A percentile compares a stretch with the other conserved stretches of the same genome.
Conservation (phyloP, 2,888 invertebrate species). For the Epirrhoe alternata region DNA sequence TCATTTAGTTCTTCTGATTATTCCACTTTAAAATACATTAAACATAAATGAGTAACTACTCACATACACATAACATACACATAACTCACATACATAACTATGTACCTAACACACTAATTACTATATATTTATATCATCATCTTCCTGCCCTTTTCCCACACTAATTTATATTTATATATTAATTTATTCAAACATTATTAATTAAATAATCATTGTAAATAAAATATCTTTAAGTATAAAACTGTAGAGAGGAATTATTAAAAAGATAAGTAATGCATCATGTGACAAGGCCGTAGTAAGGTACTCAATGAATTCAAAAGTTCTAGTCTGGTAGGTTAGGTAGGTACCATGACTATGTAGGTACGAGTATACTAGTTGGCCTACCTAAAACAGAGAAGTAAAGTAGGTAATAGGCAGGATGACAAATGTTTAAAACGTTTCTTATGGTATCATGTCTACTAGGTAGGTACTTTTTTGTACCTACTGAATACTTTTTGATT, state of each 20-base stretch:
- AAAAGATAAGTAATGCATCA: constrained; percentile 7
- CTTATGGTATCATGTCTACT: not conserved
- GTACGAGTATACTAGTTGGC: no score
- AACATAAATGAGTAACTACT: not conserved
- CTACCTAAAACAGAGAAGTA: no score
- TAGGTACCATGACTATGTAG: not conserved
- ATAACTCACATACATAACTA: no score
- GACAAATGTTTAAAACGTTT: not conserved
- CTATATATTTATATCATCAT: no score
- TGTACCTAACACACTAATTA: not conserved
- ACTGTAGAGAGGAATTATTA: constrained; percentile 23
- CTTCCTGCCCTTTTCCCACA: no score
- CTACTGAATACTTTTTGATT: no score
- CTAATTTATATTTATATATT: no score
- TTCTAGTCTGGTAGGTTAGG: constrained; percentile 6
- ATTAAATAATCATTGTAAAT: not conserved
- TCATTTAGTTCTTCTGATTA: no score
- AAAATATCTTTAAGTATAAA: constrained; percentile 19
- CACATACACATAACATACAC: no score
- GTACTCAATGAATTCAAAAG: not conserved
- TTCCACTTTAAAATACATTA: not conserved
- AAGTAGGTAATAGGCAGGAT: not conserved
- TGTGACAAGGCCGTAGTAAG: constrained; percentile 21
- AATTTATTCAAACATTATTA: not conserved
- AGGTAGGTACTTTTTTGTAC: no score